Percentiles rank a stretch among this genome's conserved stretches.
Evolutionary conservation across 2,888 invertebrate genomes (phyloP).

Genomic region (Asteroscopus sphinx): DNA sequence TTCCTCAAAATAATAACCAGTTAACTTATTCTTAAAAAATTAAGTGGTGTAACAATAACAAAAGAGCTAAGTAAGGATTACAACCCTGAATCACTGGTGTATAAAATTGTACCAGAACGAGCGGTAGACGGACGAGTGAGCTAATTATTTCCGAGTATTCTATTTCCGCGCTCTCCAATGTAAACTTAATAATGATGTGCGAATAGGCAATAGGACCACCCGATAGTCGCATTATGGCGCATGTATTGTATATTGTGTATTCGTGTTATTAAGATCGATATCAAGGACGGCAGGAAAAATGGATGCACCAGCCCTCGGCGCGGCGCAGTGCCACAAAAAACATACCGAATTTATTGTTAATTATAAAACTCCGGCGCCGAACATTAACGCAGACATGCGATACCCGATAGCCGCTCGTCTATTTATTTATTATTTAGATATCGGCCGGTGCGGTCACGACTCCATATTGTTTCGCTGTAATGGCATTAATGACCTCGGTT

Average conservation of each 20-base stretch:
- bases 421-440: constrained; percentile 90
- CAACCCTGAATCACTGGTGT: background rate
- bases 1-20: no score
- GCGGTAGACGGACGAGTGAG: constrained; percentile 66
- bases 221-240: constrained; percentile 54
- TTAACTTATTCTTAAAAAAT: no score
- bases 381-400: constrained; percentile 87
- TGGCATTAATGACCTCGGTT: constrained; percentile 89
- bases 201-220: constrained; percentile 70
- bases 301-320: constrained; percentile 76
- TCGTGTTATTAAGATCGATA: constrained; percentile 85
- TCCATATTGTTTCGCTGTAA: constrained; percentile 88
- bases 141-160: constrained; percentile 79
- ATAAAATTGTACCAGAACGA: constrained; percentile 58
- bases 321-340: constrained; percentile 81
- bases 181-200: constrained; percentile 49
- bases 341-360: constrained; percentile 89
- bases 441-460: constrained; percentile 86
- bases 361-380: constrained; percentile 87
- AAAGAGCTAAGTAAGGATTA: no score
- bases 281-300: constrained; percentile 83
- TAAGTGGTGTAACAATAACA: no score
- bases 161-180: constrained; percentile 41
- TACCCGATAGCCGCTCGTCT: constrained; percentile 83
- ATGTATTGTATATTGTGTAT: no score